Evolutionary conservation across 2,113 vertebrate genomes (phyloP).

Genomic region (Alligator sinensis): DNA sequence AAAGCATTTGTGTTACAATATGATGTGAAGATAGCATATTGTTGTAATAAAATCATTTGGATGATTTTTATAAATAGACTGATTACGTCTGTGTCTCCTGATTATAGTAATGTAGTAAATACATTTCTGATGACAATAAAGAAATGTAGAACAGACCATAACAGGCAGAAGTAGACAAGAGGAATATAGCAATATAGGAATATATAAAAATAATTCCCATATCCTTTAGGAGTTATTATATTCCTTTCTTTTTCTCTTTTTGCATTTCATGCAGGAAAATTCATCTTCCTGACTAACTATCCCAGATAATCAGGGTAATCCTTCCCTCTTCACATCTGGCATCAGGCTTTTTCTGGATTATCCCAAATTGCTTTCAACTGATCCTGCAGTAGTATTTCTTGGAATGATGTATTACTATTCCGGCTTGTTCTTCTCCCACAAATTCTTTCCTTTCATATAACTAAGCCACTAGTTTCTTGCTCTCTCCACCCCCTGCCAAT

Average conservation of each 20-base stretch:
- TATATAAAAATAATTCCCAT: neutral
- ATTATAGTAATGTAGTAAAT: neutral
- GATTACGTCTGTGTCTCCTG: neutral
- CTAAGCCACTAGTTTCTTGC: neutral
- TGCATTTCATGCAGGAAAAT: neutral
- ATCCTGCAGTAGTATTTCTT: neutral
- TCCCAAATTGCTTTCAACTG: neutral
- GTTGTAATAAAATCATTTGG: neutral
- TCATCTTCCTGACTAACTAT: neutral
- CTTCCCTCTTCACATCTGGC: neutral
- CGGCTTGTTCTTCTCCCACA: neutral
- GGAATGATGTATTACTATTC: neutral
- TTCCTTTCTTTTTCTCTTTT: neutral
- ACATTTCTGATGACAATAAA: neutral
- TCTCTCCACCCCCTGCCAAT: neutral
- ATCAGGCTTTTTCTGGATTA: neutral
- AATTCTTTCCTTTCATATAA: neutral
- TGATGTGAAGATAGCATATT: neutral
- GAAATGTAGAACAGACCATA: neutral
- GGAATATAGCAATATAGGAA: neutral
- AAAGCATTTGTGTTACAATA: neutral
- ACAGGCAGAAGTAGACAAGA: neutral
- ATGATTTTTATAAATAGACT: neutral
- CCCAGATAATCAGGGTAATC: neutral
- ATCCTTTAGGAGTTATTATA: neutral